Conservation (phyloP, 2,888 invertebrate species). For the Pollenia labialis region DNA sequence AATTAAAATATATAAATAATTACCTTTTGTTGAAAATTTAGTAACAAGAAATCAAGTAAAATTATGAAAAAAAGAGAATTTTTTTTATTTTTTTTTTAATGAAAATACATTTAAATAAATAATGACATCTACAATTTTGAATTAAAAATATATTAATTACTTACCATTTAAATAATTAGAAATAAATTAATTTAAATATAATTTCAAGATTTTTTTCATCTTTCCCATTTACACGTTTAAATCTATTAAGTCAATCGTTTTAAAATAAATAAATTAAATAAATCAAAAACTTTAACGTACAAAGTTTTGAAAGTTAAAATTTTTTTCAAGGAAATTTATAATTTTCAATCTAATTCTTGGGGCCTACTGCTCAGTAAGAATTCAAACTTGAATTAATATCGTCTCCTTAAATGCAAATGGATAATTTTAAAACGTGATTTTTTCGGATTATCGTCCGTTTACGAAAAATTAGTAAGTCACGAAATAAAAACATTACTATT, state of each 20-base stretch:
- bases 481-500: too few species aligned
- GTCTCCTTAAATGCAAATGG: too few species aligned
- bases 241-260: not conserved
- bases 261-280: not conserved
- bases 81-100: not conserved
- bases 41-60: constrained; percentile 1
- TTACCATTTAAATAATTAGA: constrained; percentile 30
- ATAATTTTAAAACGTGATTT: too few species aligned
- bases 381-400: too few species aligned
- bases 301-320: too few species aligned
- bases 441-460: too few species aligned
- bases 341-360: too few species aligned
- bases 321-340: too few species aligned
- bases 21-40: not conserved
- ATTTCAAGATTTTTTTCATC: constrained; percentile 10
- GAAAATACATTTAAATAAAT: constrained; percentile 17
- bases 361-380: too few species aligned
- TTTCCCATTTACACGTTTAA: not conserved
- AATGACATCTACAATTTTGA: constrained; percentile 6
- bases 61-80: not conserved
- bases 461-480: too few species aligned
- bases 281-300: too few species aligned
- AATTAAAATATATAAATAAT: not conserved
- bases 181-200: constrained; percentile 16
- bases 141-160: constrained; percentile 7